Percentiles rank a stretch among this genome's conserved stretches.
These are phyloP conservation scores for Allophyes oxyacanthae DNA, from an alignment of 2,888 invertebrate genomes.

Conservation along the genomic window DNA sequence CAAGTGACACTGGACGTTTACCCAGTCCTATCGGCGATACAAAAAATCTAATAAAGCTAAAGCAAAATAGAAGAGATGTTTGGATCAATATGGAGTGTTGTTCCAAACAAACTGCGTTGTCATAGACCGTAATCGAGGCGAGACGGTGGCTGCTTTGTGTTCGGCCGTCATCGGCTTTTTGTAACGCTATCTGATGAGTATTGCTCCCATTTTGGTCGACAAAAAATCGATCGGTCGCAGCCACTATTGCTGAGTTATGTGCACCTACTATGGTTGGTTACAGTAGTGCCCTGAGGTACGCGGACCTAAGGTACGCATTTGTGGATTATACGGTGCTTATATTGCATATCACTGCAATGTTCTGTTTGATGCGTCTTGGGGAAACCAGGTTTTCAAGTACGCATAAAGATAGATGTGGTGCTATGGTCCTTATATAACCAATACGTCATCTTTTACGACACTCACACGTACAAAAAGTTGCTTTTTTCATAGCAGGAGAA, in stretches of 20 bases:
- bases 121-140: constrained; percentile 88
- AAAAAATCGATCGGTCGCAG: constrained; percentile 76
- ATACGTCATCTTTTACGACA: no score
- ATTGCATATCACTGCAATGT: no score
- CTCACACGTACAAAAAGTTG: no score
- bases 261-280: constrained; percentile 51
- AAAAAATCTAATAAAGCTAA: constrained; percentile 86
- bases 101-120: constrained; percentile 86
- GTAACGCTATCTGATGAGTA: constrained; percentile 87
- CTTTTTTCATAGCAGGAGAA: neutral
- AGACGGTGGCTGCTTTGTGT: constrained; percentile 86
- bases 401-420: no score
- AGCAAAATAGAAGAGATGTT: constrained; percentile 84
- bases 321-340: neutral
- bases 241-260: constrained; percentile 45
- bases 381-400: no score
- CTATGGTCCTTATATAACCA: no score
- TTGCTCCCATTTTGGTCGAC: constrained; percentile 85
- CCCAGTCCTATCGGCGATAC: constrained; percentile 61
- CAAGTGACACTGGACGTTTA: constrained; percentile 63
- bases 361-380: no score
- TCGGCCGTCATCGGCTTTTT: constrained; percentile 85
- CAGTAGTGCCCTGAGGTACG: constrained; percentile 45
- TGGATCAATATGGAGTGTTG: constrained; percentile 89
- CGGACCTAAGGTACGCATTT: constrained; percentile 1